Percentiles rank a stretch among this genome's conserved stretches.
phyloP scores from a whole-genome alignment of 2,113 vertebrate species.

The Camelus dromedarius region DNA sequence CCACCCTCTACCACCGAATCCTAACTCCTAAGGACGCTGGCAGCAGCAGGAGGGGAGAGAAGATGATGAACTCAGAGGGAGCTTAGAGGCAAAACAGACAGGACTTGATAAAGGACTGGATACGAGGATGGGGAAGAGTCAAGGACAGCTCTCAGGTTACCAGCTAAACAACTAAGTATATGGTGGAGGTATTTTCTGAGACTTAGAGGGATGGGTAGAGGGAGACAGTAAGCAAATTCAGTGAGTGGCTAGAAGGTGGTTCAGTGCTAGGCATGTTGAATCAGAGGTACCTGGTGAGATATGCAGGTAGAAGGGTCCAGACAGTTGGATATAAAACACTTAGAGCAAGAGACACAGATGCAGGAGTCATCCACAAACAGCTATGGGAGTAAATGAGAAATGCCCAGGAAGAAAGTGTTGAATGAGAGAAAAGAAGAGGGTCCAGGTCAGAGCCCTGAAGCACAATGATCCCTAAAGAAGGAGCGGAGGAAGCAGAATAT shows the following conservation, averaged over 20 bases:
- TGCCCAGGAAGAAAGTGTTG: background rate
- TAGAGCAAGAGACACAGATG: background rate
- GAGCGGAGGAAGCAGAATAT: slow-evolving; percentile 2
- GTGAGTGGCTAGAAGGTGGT: background rate
- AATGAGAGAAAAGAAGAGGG: slow-evolving; percentile 41
- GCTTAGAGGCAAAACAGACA: background rate
- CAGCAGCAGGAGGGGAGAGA: background rate
- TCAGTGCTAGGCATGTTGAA: background rate
- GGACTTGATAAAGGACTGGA: background rate
- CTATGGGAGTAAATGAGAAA: background rate
- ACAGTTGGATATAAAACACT: slow-evolving; percentile 3
- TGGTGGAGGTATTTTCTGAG: background rate
- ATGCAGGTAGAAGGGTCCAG: background rate
- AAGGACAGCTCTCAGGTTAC: background rate
- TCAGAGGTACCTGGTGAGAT: background rate
- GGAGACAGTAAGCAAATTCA: background rate
- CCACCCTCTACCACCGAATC: background rate
- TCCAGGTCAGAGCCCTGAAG: background rate
- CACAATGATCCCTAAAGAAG: background rate
- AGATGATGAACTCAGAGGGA: background rate
- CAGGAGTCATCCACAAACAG: background rate
- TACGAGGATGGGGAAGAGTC: background rate
- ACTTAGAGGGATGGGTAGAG: background rate
- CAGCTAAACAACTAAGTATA: background rate
- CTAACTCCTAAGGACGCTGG: background rate